Base-by-base conservation (phyloP, 2,797 vertebrate genomes). In the Perodicticus potto region DNA sequence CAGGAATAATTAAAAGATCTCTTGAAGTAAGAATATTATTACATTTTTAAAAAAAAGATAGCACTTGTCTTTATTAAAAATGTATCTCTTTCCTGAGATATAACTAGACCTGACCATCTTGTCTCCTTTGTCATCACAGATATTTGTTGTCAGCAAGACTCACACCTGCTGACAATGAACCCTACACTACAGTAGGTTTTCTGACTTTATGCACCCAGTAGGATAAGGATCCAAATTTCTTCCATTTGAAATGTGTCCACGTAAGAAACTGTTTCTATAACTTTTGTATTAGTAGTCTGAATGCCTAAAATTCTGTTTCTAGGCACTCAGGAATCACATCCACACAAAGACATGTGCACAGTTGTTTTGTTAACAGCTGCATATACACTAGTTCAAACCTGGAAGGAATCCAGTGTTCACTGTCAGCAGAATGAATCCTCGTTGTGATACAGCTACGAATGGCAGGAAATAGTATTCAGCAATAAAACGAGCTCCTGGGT, bases 1-100 rank as follows among this genome's bases (percentile, higher is more conserved):
- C 32, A 89, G 70, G 90, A 97, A 73, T 16, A 32, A 63, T 86
- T 96, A 96, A 97, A 95, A 95, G 45, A 1, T 37, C 97, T 93
- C n/a, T 95, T 96, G 74, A 7, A 85, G 80, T 93, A 96, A 83
- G 86, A 94, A 96, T 69, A 57, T 74, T 13, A 69, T 95, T 27
- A 92, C 4, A 88, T 96, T 98, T 96, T 87, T 82, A 83, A 45
- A 73, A 72, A 81, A 96, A 97, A 65, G 53, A 78, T 0, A 67
- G 7, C 10, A 63, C 92, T 97, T 85, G 37, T 92, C 49, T 82
- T 80, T 67, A 83, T 72, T 95, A 88, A 93, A 88, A 91, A 86
- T 27, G 77, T 23, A 69, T 74, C 34, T 59, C 20, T 78, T 67
- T 92, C 83, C 6, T 14, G 74, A 86, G 19, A 67, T 80, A 65